These are phyloP conservation scores for Cydia strobilella DNA, from an alignment of 1,140 invertebrate genomes.

Conservation along the genomic window DNA sequence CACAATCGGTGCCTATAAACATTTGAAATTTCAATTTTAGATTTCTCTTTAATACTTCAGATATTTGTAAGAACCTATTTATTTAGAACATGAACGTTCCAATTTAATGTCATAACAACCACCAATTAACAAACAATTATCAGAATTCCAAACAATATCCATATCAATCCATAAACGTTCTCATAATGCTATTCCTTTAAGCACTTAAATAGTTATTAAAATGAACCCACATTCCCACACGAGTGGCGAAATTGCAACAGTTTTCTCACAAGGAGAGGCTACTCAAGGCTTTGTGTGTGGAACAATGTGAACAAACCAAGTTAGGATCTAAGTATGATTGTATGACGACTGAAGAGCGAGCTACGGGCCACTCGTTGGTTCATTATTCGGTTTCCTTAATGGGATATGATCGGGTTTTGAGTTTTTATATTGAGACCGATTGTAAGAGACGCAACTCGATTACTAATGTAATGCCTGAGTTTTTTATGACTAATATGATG, in stretches of 20 bases:
- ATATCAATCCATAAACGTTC: not conserved
- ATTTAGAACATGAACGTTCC: too few species aligned
- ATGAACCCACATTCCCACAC: constrained; percentile 70
- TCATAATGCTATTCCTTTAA: constrained; percentile 7
- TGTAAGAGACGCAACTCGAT: not conserved
- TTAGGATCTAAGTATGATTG: constrained; percentile 50
- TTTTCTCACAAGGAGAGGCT: constrained; percentile 76
- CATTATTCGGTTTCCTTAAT: constrained; percentile 40
- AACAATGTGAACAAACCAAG: constrained; percentile 68
- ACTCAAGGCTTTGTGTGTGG: constrained; percentile 63
- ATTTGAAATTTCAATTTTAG: too few species aligned
- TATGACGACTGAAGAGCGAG: constrained; percentile 50
- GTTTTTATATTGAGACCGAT: not conserved
- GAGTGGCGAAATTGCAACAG: constrained; percentile 57
- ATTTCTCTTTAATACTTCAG: too few species aligned
- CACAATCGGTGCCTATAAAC: too few species aligned
- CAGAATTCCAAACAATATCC: constrained; percentile 30
- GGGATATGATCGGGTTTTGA: constrained; percentile 27
- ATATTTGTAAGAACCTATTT: too few species aligned
- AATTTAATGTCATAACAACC: not conserved
- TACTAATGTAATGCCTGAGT: not conserved
- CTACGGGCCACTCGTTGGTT: constrained; percentile 54
- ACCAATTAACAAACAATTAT: not conserved
- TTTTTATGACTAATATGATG: not conserved
- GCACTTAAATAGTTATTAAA: constrained; percentile 29